A percentile compares a stretch with the other conserved stretches of the same genome.
Evolutionary conservation across 92 coral and sea anemone genomes (phyloP).

Genomic region (Porites divaricata): DNA sequence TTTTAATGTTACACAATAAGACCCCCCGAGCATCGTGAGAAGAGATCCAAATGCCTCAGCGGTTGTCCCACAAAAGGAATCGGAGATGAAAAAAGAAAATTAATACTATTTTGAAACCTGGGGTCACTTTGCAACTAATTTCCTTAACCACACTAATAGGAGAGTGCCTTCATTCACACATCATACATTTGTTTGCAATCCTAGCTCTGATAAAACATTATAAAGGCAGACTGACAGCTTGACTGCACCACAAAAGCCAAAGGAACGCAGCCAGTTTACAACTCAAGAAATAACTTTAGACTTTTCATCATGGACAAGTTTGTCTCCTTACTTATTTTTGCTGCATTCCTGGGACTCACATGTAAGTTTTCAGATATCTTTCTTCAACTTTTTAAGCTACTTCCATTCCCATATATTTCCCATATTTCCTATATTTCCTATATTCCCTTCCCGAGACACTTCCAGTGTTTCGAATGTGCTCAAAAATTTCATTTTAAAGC

Average conservation of each 20-base stretch:
- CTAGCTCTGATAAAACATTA: conserved; percentile 24
- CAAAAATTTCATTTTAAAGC: too few relatives aligned
- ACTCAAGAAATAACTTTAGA: background rate
- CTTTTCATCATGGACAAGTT: conserved; percentile 51
- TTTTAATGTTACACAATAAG: conserved; percentile 41
- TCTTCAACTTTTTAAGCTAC: background rate
- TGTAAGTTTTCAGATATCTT: conserved; percentile 32
- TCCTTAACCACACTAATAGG: conserved; percentile 59
- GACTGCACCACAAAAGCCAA: conserved; percentile 18
- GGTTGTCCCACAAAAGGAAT: conserved; percentile 44
- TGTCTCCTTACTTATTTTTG: conserved; percentile 39
- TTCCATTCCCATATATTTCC: too few relatives aligned
- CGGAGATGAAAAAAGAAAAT: conserved; percentile 47
- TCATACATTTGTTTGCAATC: conserved; percentile 44
- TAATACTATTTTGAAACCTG: conserved; percentile 65
- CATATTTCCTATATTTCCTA: too few relatives aligned
- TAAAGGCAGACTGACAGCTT: conserved; percentile 21
- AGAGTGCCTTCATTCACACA: conserved; percentile 41
- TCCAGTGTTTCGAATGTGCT: too few relatives aligned
- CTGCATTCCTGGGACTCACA: conserved; percentile 52
- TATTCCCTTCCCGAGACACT: too few relatives aligned
- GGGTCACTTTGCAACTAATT: conserved; percentile 66
- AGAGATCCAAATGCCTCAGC: conserved; percentile 47
- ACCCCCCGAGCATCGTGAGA: conserved; percentile 39
- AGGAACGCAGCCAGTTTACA: conserved; percentile 27